Evolutionary conservation across 2,113 vertebrate genomes (phyloP).

Genomic region (Coptodon bakossiorum): DNA sequence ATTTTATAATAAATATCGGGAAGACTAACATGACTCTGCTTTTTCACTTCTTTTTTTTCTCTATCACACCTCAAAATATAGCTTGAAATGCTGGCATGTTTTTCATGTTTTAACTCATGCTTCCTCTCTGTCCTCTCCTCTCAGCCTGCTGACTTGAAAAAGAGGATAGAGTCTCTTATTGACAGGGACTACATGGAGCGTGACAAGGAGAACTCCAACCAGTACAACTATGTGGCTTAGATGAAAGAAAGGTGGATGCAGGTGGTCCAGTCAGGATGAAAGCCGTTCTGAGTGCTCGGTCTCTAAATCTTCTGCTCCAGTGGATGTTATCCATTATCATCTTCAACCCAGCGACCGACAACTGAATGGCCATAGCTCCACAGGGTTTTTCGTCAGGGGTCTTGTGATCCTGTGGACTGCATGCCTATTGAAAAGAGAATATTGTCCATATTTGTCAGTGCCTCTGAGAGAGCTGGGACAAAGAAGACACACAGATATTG

Average conservation of each 20-base stretch:
- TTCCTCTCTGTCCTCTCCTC: slow-evolving; percentile 38
- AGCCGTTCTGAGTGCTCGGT: slow-evolving; percentile 76
- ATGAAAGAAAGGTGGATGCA: slow-evolving; percentile 49
- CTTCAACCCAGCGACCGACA: slow-evolving; percentile 80
- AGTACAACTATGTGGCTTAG: slow-evolving; percentile 99
- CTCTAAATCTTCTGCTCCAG: slow-evolving; percentile 76
- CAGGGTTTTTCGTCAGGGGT: slow-evolving; percentile 75
- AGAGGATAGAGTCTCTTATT: slow-evolving; percentile 99
- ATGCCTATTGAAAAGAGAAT: slow-evolving; percentile 82
- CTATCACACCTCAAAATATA: not conserved
- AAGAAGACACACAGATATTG: slow-evolving; percentile 52
- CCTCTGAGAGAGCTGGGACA: slow-evolving; percentile 60
- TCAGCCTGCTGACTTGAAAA: slow-evolving; percentile 99
- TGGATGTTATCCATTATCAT: slow-evolving; percentile 81
- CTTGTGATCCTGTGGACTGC: slow-evolving; percentile 84
- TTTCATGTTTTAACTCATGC: not conserved
- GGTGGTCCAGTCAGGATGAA: slow-evolving; percentile 70
- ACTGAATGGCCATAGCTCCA: slow-evolving; percentile 84
- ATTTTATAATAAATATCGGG: not conserved
- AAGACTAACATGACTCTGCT: not conserved
- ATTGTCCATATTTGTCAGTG: slow-evolving; percentile 71
- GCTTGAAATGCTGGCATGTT: not conserved
- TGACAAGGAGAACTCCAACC: slow-evolving; percentile 98
- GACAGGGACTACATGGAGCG: slow-evolving; percentile 99
- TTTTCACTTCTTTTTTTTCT: not conserved